Percentiles rank a stretch among this genome's conserved stretches.
Evolutionary conservation across 2,888 invertebrate species (phyloP).

Genomic region (Patella ulyssiponensis): DNA sequence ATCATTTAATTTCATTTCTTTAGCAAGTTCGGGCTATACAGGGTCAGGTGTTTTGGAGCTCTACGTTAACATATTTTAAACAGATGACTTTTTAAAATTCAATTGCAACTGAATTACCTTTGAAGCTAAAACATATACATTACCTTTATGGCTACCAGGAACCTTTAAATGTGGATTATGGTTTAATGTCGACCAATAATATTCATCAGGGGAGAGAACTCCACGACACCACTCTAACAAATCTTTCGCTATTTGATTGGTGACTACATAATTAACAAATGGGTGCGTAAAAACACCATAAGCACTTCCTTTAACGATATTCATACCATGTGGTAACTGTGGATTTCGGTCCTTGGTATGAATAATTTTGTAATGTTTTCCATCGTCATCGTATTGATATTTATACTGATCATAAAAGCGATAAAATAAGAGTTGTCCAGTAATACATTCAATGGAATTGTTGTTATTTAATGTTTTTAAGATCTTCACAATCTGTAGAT

Average conservation of each 20-base stretch:
- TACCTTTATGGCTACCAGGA: conserved; percentile 67
- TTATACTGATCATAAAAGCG: conserved; percentile 38
- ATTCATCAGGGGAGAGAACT: conserved; percentile 70
- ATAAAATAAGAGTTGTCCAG: conserved; percentile 40
- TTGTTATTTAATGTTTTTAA: conserved; percentile 68
- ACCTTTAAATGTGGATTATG: conserved; percentile 62
- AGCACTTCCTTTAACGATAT: conserved; percentile 67
- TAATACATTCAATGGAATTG: conserved; percentile 70
- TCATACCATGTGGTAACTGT: conserved; percentile 38
- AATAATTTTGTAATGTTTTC: conserved; percentile 36
- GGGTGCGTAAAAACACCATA: conserved; percentile 67
- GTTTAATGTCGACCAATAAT: conserved; percentile 70
- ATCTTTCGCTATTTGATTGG: conserved; percentile 53
- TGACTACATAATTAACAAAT: conserved; percentile 65
- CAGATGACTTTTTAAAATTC: no score
- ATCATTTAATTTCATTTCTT: no score
- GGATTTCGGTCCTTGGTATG: conserved; percentile 35
- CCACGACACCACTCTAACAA: conserved; percentile 65
- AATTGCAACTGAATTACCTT: no score
- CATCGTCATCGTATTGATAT: conserved; percentile 23
- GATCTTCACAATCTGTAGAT: conserved; percentile 68
- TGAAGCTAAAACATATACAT: neutral
- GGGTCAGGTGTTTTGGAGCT: no score
- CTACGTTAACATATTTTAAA: no score
- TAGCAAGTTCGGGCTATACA: no score